Base-by-base conservation (phyloP, 1,140 invertebrate genomes). In the Trigoniulus corallinus region DNA sequence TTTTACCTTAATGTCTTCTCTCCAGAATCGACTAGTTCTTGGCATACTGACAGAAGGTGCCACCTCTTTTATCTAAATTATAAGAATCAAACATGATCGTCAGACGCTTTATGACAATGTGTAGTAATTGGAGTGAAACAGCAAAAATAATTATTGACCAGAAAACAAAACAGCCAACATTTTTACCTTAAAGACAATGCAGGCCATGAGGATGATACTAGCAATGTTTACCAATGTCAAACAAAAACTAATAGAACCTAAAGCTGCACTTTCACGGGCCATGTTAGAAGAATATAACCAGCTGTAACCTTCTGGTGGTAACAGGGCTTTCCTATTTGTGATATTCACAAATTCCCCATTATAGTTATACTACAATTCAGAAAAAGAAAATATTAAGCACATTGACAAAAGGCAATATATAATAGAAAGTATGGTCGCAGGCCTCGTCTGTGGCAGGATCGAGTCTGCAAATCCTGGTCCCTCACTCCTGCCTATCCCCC, bases 181-280 rank as follows among this genome's bases (percentile, higher is more conserved):
- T 34, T 56, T 60, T 54, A 82, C 77, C 74, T 88, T 88, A 22
- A 88, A 61, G 20, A 88, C 77, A 51, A 84, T 72, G 56, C 87
- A 77, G 1, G 82, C 84, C 22, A 82, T 82, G 54, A 85, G 74
- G 58, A 88, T 80, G 59, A 91, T 88, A 62, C 84, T 85, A 57
- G 81, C 72, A 26, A 89, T 84, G 63, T 91, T 88, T 3, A 89
- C 70, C 24, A 87, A 69, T 1, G 84, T 87, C 15, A 91, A 66
- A 53, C 80, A 76, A 40, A 83, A 78, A 59, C 83, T 87, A 26
- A 87, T 75, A 41, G 81, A 76, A 20, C 84, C 86, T 59, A 88
- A 78, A 51, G 81, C 72, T 37, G 78, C 74, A 61, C 81, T 81
- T 62, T 89, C 86, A 13, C 76, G 74, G 21, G 80, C 78, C 53